Evolutionary conservation across 2,888 invertebrate species (phyloP).

Genomic region (Chydorus sphaericus): DNA sequence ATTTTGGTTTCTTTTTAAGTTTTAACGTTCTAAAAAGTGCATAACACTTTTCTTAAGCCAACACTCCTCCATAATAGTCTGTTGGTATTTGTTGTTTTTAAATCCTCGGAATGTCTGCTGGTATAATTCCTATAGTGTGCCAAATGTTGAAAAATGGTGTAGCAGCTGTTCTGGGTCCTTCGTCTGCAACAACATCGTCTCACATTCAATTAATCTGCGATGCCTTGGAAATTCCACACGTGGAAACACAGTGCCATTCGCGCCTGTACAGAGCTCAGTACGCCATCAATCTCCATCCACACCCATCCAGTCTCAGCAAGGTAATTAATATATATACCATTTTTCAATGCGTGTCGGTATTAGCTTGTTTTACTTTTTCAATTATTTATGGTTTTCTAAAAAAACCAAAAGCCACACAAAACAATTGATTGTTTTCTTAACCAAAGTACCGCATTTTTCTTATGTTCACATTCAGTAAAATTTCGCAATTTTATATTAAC

Average conservation of each 20-base stretch:
- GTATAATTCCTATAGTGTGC: conserved; percentile 54
- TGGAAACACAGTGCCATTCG: conserved; percentile 91
- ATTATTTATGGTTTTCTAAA: no score
- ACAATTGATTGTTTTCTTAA: no score
- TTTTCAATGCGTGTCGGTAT: no score
- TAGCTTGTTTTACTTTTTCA: no score
- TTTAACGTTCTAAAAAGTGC: no score
- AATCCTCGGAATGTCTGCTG: no score
- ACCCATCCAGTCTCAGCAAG: conserved; percentile 71
- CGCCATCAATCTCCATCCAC: conserved; percentile 84
- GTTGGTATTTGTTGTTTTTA: no score
- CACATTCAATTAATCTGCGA: conserved; percentile 94
- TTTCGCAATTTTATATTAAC: no score
- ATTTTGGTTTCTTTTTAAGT: no score
- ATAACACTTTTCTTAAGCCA: not conserved
- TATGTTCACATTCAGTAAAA: no score
- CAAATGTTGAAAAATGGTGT: conserved; percentile 72
- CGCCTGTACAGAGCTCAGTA: conserved; percentile 71
- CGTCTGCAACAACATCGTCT: conserved; percentile 74
- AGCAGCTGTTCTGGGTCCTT: conserved; percentile 86
- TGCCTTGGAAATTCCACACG: conserved; percentile 87
- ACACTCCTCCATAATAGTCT: not conserved
- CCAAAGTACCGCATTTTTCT: no score
- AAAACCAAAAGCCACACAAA: no score
- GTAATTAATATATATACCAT: conserved; percentile 44